Base-by-base conservation (phyloP, 2,113 vertebrate genomes). In the Actinemys pallida region DNA sequence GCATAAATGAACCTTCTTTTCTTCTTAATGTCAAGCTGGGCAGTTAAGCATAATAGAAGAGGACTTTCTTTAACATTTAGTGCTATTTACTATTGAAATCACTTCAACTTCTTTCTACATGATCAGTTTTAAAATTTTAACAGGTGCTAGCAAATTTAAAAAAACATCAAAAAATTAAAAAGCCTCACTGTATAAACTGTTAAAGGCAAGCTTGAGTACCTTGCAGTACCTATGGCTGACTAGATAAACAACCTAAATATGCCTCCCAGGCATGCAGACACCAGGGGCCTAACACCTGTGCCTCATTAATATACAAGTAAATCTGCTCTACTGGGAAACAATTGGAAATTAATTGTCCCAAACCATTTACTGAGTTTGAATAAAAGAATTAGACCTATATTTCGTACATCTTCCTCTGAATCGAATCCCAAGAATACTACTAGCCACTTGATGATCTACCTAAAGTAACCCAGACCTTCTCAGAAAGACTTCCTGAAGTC, bases 311-410 rank as follows among this genome's bases (percentile, higher is more conserved):
- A 98, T 98, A 98, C 98, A 98, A 98, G 98, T 97, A 98, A 98
- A 98, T 98, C 98, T 98, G 98, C 97, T 98, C 98, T 98, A 97
- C 98, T 98, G 98, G 98, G 98, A 98, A 98, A 98, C 98, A 98
- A 98, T 98, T 98, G 98, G 98, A 99, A 98, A 99, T 99, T 98
- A 99, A 99, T 99, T 98, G 98, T 99, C 98, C 98, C 98, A 98
- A 98, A 98, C 98, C 98, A 98, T 98, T 98, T 97, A 98, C 97
- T 95, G 98, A 98, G 97, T 97, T 97, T 98, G 98, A 98, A 98
- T 98, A 98, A 98, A 98, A 97, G 94, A 98, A 98, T 98, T 92
- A 98, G 97, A 98, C 93, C 92, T 97, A 45, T 96, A 98, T 98
- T 98, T 97, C 91, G 93, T 90, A 89, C 87, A 97, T 96, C 93